Base-by-base conservation (phyloP, 2,113 vertebrate genomes). In the Tachysurus fulvidraco region DNA sequence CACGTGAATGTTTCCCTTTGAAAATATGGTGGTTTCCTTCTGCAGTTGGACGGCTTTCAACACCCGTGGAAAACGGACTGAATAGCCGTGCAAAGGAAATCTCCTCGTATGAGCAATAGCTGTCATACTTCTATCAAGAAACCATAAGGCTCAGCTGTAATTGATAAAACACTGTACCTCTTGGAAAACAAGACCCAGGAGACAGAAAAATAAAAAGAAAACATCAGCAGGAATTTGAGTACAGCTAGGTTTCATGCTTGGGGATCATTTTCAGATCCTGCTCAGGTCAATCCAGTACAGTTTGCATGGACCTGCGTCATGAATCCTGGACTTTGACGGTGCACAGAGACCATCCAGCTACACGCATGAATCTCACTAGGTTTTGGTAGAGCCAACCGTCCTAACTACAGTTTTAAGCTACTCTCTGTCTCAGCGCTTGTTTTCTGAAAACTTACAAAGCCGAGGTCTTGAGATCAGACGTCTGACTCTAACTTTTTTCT, bases 1-100 rank as follows among this genome's bases (percentile, higher is more conserved):
- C 60, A 28, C 4, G 8, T 44, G n/a, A 52, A 84, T 28, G 64
- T 86, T 84, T 89, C 84, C 85, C 73, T 87, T 78, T 9, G 57
- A 81, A 83, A 87, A 90, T 81, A 89, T 14, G 25, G 67, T 55
- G 11, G 80, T 81, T 87, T 87, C 71, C 86, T 55, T 65, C 86
- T 80, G 28, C 80, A 73, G 74, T 57, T 71, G 83, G 57, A 76
- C 7, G 59, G 71, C 57, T 81, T 85, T 85, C 71, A 62, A 67
- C 85, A 73, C 83, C 54, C 60, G 57, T 60, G 74, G 44, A 62
- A 67, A 41, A 81, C 16, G 21, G 54, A 9, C 52, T 2, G 50
- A 71, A 77, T 36, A 16, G 25, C 30, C 3, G 54, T 59, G 52
- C 64, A 23, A 59, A 54, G 16, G 52, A 84, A 85, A 36, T 21